phyloP scores from a whole-genome alignment of 2,888 invertebrate species.

The Coenonympha arcania region DNA sequence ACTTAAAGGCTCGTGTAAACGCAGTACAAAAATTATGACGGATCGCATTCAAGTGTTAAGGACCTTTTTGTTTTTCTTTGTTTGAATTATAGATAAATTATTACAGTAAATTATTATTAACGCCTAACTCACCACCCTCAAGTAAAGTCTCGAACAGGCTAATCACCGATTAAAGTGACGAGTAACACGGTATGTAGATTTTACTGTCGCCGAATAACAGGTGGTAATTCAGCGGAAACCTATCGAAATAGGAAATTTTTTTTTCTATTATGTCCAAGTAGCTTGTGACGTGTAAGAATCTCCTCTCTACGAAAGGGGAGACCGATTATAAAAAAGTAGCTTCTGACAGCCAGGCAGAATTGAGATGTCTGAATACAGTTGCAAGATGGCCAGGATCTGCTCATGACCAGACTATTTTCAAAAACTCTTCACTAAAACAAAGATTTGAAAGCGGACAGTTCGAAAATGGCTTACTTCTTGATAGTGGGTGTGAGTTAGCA shows the following conservation, averaged over 20 bases:
- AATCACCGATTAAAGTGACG: too few species aligned
- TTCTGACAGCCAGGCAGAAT: neutral
- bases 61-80: neutral
- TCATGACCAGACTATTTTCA: too few species aligned
- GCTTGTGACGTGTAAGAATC: too few species aligned
- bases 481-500: too few species aligned
- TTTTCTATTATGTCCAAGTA: too few species aligned
- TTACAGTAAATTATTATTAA: neutral
- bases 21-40: neutral
- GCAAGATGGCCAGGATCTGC: too few species aligned
- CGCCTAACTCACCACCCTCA: neutral
- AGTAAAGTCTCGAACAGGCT: too few species aligned
- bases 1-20: conserved; percentile 1
- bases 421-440: too few species aligned
- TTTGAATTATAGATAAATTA: neutral
- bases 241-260: neutral
- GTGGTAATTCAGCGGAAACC: neutral
- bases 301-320: too few species aligned
- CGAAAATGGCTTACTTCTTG: neutral
- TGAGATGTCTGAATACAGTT: neutral
- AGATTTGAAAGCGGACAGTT: too few species aligned
- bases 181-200: too few species aligned
- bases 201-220: too few species aligned
- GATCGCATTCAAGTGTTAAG: neutral
- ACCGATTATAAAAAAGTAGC: neutral